Base-by-base conservation (phyloP, 2,113 vertebrate genomes). In the Actenoides hombroni region DNA sequence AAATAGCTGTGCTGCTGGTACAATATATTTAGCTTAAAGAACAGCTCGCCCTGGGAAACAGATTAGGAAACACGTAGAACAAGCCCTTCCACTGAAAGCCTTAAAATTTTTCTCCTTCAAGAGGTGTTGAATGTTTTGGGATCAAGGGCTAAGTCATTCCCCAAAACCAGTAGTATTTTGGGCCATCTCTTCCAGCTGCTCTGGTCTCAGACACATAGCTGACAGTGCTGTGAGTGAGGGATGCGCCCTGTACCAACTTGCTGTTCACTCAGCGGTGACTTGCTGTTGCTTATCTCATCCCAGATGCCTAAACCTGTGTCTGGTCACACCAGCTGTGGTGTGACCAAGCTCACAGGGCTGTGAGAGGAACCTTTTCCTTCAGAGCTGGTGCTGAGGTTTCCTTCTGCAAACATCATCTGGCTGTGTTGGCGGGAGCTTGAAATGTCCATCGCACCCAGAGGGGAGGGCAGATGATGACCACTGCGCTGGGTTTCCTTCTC, bases 241-340 rank as follows among this genome's bases (percentile, higher is more conserved):
- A 21, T 20, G 56, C 39, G 2, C 0, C 0, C 29, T 26, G 42
- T 18, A 17, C 35, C 51, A 13, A 0, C 0, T 0, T 15, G 19
- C 35, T 26, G 3, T 33, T 46, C 2, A 0, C 65, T n/a, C 51
- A 8, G 78, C 6, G 0, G 18, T 26, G 40, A 56, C 46, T 15
- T 29, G 31, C 28, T 33, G 31, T 31, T 67, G 26, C 63, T 35
- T 76, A 0, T 57, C 56, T 44, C 17, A 40, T 57, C 57, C 57
- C 42, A 40, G 39, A 11, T 24, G 56, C 23, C 69, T 40, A 7
- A 28, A 17, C 2, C 15, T 37, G 49, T 11, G 29, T 56, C 84
- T 61, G 35, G 33, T 48, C 42, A 42, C 54, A 15, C 3, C 18
- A 17, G 1, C 4, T 8, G 16, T 13, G 63, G 8, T 44, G 13